phyloP scores from a whole-genome alignment of 1,140 invertebrate species.

The Drosophila carrolli region DNA sequence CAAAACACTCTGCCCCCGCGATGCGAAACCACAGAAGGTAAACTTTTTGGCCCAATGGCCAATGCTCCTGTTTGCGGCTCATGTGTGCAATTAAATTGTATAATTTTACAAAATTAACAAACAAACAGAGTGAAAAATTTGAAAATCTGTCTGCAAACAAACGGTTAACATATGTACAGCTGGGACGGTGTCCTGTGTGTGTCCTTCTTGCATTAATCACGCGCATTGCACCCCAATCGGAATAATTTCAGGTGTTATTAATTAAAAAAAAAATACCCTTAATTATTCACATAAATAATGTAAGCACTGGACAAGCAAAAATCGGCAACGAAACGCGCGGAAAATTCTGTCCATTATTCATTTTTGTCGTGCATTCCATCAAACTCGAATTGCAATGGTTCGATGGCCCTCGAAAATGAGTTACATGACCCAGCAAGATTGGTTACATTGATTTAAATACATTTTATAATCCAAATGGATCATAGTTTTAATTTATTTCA shows the following conservation, averaged over 20 bases:
- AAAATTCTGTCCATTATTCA: constrained; percentile 28
- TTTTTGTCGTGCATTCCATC: constrained; percentile 24
- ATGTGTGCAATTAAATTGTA: constrained; percentile 76
- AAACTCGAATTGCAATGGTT: constrained; percentile 3
- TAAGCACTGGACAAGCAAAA: constrained; percentile 2
- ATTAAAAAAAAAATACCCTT: constrained; percentile 42
- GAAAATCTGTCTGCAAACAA: constrained; percentile 56
- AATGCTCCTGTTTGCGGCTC: constrained; percentile 35
- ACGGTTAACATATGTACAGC: constrained; percentile 46
- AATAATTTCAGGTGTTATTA: constrained; percentile 68
- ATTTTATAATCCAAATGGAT: neutral
- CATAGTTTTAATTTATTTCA: neutral
- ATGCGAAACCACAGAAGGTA: constrained; percentile 61
- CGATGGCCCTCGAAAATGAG: neutral
- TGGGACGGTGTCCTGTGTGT: constrained; percentile 9
- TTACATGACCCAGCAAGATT: neutral
- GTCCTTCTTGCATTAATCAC: constrained; percentile 62
- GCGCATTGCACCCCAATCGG: constrained; percentile 30
- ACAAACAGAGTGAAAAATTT: constrained; percentile 55
- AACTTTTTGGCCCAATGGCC: constrained; percentile 61
- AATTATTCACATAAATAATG: constrained; percentile 48
- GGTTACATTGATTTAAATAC: neutral
- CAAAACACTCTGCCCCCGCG: neutral
- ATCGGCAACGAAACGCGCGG: neutral
- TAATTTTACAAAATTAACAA: constrained; percentile 80